A percentile compares a stretch with the other conserved stretches of the same genome.
Conservation (phyloP, 2,888 invertebrate genomes). For the Acleris laterana region DNA sequence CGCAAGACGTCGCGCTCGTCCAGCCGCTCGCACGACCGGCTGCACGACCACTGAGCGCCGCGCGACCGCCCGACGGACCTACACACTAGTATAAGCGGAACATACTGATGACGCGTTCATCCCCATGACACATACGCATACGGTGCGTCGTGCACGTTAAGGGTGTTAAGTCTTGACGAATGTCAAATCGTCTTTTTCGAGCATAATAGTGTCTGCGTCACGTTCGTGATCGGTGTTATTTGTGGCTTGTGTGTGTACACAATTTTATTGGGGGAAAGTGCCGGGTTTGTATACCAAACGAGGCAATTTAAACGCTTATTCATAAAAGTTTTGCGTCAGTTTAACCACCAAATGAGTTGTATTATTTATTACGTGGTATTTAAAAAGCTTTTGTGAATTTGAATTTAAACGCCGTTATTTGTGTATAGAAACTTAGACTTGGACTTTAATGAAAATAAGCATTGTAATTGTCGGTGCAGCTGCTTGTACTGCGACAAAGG, state of each 20-base stretch:
- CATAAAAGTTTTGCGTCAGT: neutral
- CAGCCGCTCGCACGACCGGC: conserved; percentile 86
- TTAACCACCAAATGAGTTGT: neutral
- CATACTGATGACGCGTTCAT: too few species aligned
- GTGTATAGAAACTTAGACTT: neutral
- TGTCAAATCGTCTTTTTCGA: too few species aligned
- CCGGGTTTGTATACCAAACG: neutral
- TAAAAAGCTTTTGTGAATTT: neutral
- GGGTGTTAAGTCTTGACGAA: too few species aligned
- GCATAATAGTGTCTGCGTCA: neutral
- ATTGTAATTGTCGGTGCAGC: too few species aligned
- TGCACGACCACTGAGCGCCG: conserved; percentile 73
- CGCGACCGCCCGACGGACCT: too few species aligned
- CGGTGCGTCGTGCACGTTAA: too few species aligned
- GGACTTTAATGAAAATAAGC: too few species aligned
- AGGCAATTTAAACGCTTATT: neutral
- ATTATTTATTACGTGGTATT: too few species aligned
- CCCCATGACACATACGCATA: too few species aligned
- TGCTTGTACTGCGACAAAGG: conserved; percentile 2
- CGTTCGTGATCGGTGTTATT: conserved; percentile 4
- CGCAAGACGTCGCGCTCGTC: conserved; percentile 91
- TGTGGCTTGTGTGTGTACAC: conserved; percentile 1
- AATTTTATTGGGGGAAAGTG: conserved; percentile 1
- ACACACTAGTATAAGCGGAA: too few species aligned
- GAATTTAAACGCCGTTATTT: neutral